Base-by-base conservation (phyloP, 37 sponge, comb jelly and placozoan genomes). In the Petrosia ficiformis region DNA sequence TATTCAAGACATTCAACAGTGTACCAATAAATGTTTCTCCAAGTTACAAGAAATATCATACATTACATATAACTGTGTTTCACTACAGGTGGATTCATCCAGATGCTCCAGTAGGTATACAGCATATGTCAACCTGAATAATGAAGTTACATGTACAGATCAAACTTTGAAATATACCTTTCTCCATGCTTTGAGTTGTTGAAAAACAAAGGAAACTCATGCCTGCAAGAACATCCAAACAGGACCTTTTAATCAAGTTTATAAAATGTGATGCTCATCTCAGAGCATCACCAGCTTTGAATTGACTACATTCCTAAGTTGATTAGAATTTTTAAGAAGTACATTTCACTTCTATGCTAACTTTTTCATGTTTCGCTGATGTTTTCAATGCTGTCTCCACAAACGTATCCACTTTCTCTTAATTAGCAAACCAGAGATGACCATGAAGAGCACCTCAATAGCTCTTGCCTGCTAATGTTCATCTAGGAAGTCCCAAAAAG, bases 1-100 rank as follows among this genome's bases (percentile, higher is more conserved):
- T 61, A 26, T 61, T 11, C 63, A n/a, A 61, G 5, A 61, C n/a
- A 48, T 48, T n/a, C n/a, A n/a, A n/a, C n/a, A n/a, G n/a, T n/a
- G n/a, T 48, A 48, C 54, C 54, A 19, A 19, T n/a, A 61, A 61
- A 61, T 61, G 63, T 22, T 22, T 61, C 14, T 22, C 5, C 26
- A 61, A 61, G n/a, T 11, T 61, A 61, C 63, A 61, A 61, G 63
- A 24, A n/a, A 61, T 61, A n/a, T 61, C 63, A 61, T 61, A 61
- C 14, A 61, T 61, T n/a, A 61, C 26, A 26, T 11, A 61, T 26
- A 61, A 6, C 6, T 61, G 26, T 26, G n/a, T 61, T n/a, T n/a
- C 14, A 6, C 6, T n/a, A 26, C 26, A 11, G 6, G 6, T 61
- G 26, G 14, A 26, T 26, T n/a, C 6, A 11, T 26, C 11, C 6